Evolutionary conservation across 1,140 invertebrate species (phyloP).

Genomic region (Triops cancriformis): DNA sequence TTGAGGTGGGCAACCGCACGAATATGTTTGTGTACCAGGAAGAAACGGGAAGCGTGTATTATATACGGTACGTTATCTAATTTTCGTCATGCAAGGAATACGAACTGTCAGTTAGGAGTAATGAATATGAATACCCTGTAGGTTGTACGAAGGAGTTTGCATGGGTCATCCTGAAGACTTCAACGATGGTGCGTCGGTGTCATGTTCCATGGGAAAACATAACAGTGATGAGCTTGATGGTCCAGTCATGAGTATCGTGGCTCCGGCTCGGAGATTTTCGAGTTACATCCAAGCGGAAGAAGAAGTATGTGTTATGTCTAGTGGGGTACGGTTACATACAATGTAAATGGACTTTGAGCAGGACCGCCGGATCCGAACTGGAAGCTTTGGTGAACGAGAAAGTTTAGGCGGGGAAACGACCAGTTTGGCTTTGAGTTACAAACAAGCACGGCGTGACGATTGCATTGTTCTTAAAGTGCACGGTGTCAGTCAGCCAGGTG

Average conservation of each 20-base stretch:
- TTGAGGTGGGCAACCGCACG: slow-evolving; percentile 62
- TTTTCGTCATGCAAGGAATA: not conserved
- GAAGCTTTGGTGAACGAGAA: slow-evolving; percentile 19
- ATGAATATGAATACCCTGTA: not conserved
- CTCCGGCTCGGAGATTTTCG: not conserved
- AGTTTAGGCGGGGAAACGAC: slow-evolving; percentile 21
- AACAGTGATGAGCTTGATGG: slow-evolving; percentile 24
- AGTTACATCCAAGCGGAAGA: not conserved
- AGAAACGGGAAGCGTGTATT: slow-evolving; percentile 58
- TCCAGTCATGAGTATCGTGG: not conserved
- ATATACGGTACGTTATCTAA: slow-evolving; percentile 45
- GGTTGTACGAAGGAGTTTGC: slow-evolving; percentile 19
- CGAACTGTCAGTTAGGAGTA: too few relatives aligned
- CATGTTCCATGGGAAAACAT: not conserved
- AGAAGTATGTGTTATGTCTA: not conserved
- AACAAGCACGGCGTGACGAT: slow-evolving; percentile 18
- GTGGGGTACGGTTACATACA: not conserved
- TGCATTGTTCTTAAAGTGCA: slow-evolving; percentile 58
- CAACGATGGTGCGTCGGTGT: not conserved
- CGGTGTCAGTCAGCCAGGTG: slow-evolving; percentile 60
- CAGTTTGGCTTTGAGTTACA: slow-evolving; percentile 14
- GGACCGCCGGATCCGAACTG: not conserved
- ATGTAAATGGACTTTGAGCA: not conserved
- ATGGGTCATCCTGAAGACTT: slow-evolving; percentile 1
- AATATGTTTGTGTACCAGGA: slow-evolving; percentile 77